Base-by-base conservation (phyloP, 2,888 invertebrate genomes). In the Scelioninae gen. 1 region DNA sequence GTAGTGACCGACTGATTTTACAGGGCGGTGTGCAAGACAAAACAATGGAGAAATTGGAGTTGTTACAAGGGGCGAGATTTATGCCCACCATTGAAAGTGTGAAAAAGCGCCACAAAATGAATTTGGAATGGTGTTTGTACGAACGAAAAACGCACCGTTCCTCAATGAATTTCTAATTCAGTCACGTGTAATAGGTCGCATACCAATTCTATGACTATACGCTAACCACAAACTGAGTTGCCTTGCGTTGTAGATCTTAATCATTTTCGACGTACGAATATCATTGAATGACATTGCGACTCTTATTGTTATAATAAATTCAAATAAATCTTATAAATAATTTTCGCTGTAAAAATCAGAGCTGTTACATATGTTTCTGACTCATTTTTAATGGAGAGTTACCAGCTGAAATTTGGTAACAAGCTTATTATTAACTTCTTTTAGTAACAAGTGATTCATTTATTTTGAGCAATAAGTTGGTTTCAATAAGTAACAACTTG, bases 161-260 rank as follows among this genome's bases (percentile, higher is more conserved):
- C 34, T 58, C 47, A 58, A 56, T 51, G 60, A 49, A 80, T 80
- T 80, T 68, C 72, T 65, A 66, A 79, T 58, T 66, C 71, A 79
- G 72, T 79, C 79, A 72, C 58, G 79, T 79, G 72, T 72, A 79
- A 79, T 71, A 66, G 79, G 72, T 79, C 72, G 60, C 79, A 79
- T 79, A 79, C 72, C 79, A 29, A 79, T 79, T 79, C 68, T 49
- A 74, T 79, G 78, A 79, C 65, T 71, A n/a, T n/a, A 79, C n/a
- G 49, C 58, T 58, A 43, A 79, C 78, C 78, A 16, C 78, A 71
- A 71, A 72, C 40, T 72, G 15, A 55, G 78, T 56, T 38, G 55
- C 47, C 6, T 53, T 34, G 62, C 60, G 10, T 51, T 5, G 49
- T 47, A 43, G 56, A 72, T 71, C 51, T 63, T 79, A 79, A 79